Percentiles rank a stretch among this genome's conserved stretches.
Conservation (phyloP, 2,888 invertebrate genomes). For the Sipha maydis region DNA sequence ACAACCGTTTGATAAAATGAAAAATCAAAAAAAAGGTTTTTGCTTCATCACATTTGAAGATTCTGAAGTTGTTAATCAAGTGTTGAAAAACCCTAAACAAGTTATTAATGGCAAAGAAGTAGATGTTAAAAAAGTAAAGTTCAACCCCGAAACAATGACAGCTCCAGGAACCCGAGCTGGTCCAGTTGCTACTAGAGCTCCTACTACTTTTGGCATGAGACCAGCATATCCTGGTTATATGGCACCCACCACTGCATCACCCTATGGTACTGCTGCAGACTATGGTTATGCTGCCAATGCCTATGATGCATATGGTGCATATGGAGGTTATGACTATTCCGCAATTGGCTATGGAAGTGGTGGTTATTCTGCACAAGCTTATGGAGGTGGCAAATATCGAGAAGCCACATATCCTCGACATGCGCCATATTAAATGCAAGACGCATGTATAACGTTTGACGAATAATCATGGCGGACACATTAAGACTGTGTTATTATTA, state of each 20-base stretch:
- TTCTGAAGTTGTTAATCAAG: constrained; percentile 72
- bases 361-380: constrained; percentile 62
- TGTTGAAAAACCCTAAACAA: constrained; percentile 72
- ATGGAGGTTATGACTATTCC: constrained; percentile 64
- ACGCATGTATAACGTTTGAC: constrained; percentile 59
- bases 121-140: constrained; percentile 71
- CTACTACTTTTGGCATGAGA: constrained; percentile 61
- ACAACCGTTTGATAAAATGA: constrained; percentile 75
- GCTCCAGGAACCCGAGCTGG: constrained; percentile 65
- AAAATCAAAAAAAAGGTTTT: constrained; percentile 74
- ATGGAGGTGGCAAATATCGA: constrained; percentile 66
- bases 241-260: constrained; percentile 60
- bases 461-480: constrained; percentile 59
- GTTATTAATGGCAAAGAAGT: constrained; percentile 73
- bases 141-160: constrained; percentile 69
- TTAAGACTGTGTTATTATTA: constrained; percentile 59
- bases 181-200: constrained; percentile 61
- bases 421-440: constrained; percentile 64
- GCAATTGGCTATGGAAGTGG: constrained; percentile 63
- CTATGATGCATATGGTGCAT: constrained; percentile 65
- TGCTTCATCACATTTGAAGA: constrained; percentile 77
- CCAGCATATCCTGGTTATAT: constrained; percentile 62
- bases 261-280: constrained; percentile 63
- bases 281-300: constrained; percentile 65
- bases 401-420: constrained; percentile 64